Evolutionary conservation across 2,888 invertebrate genomes (phyloP), one percentile per base, ranked within the genome.

Genomic region (Bimastos eiseni): DNA sequence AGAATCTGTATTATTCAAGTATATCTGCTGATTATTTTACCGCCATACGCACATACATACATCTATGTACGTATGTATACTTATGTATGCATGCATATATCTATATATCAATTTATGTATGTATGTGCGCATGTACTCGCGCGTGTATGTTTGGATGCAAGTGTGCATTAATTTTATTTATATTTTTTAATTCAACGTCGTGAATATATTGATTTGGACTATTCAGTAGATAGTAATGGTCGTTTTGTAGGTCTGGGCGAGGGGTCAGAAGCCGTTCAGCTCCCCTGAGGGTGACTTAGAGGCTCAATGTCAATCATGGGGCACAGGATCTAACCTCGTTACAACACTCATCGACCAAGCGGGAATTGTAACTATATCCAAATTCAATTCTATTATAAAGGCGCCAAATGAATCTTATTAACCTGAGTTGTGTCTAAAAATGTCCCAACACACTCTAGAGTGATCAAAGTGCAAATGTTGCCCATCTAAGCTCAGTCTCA

Each of bases 291-390:
- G 84, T 30, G 91, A 91, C 89, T 88, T 91, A 34, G 92, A 92
- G 86, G 89, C 88, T 84, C 70, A 84, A 89, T 88, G 83, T 41
- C 83, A 86, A 38, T 90, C 90, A 86, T 92, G 95, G 96, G 96
- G 96, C 89, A 94, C 95, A 91, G 96, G 96, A 24, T 94, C 95
- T 49, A 94, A 95, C 92, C 95, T 96, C 41, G 94, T 94, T 89
- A 96, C 96, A 89, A 93, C 94, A 38, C 94, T 96, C 91, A 91
- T 94, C 93, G 96, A 95, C 93, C 95, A 95, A 91, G 95, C 95
- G 88, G 95, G 95, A 90, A 96, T 96, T 93, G 95, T 95, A 19
- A 33, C 19, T 86, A 24, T 86, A 24, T 37, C 86, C 21, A 70
- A 11, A 70, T 70, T n/a, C 70, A n/a, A 70, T 11, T n/a, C 30